Percentiles rank a stretch among this genome's conserved stretches.
These are phyloP conservation scores for Gari tellinella DNA, from an alignment of 2,888 invertebrate genomes.

Conservation along the genomic window DNA sequence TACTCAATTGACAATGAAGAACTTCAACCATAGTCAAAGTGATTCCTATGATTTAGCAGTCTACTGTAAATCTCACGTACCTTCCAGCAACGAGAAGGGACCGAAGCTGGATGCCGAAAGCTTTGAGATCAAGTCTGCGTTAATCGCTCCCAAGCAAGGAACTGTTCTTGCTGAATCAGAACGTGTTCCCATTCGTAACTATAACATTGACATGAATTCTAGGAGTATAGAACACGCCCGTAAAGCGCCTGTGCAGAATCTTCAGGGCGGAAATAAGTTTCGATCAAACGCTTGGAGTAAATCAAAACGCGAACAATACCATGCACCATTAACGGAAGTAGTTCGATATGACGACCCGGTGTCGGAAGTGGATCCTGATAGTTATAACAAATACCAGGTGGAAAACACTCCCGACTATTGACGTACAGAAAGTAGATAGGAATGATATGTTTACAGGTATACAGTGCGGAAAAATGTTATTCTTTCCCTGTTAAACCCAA, in stretches of 20 bases:
- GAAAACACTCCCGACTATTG: constrained; percentile 66
- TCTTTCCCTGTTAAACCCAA: too few species aligned
- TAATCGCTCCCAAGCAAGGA: constrained; percentile 64
- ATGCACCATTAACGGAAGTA: constrained; percentile 60
- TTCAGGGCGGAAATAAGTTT: constrained; percentile 68
- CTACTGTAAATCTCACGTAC: constrained; percentile 73
- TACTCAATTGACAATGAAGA: constrained; percentile 69
- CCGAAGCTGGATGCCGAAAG: constrained; percentile 64
- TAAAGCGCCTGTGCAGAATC: constrained; percentile 62
- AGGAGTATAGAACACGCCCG: constrained; percentile 64
- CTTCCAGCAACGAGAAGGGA: constrained; percentile 58
- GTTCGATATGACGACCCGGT: constrained; percentile 62
- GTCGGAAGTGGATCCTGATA: constrained; percentile 62
- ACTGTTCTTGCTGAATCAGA: constrained; percentile 72
- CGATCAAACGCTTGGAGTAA: constrained; percentile 67
- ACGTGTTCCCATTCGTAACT: constrained; percentile 61
- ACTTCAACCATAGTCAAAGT: constrained; percentile 71
- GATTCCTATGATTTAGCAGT: constrained; percentile 70
- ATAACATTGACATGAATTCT: constrained; percentile 57
- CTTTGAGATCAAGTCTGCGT: constrained; percentile 68
- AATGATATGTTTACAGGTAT: too few species aligned
- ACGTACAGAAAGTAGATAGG: not conserved
- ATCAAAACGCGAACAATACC: constrained; percentile 59
- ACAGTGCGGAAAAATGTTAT: too few species aligned
- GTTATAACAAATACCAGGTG: constrained; percentile 51